These are phyloP conservation scores for Rhegmatorhina hoffmannsi DNA, from an alignment of 2,113 vertebrate genomes.

Conservation along the genomic window DNA sequence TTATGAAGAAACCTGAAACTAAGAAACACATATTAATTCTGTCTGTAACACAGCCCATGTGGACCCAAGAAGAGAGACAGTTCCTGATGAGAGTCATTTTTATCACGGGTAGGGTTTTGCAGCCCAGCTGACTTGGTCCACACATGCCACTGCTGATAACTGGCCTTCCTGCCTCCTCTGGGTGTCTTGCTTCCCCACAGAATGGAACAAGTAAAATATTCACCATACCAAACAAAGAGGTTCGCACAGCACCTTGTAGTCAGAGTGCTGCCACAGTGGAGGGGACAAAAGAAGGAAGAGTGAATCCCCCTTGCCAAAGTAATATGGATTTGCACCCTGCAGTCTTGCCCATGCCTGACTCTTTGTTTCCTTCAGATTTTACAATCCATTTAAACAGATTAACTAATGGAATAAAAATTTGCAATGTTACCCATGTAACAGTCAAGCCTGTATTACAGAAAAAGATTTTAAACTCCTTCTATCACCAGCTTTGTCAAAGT, in stretches of 20 bases:
- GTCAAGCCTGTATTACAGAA: neutral
- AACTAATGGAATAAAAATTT: neutral
- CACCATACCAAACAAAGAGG: neutral
- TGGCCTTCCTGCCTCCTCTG: neutral
- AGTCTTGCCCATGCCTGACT: neutral
- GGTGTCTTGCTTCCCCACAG: neutral
- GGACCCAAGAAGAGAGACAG: neutral
- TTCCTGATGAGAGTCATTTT: neutral
- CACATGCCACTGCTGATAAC: neutral
- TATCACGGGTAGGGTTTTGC: neutral
- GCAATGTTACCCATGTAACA: neutral
- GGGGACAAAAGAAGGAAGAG: neutral
- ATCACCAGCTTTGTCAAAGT: neutral
- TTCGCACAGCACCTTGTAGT: neutral
- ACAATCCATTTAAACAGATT: neutral
- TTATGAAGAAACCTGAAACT: neutral
- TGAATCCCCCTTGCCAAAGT: neutral
- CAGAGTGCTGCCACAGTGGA: neutral
- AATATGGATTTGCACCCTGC: neutral
- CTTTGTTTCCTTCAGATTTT: constrained; percentile 14
- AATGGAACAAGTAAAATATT: neutral
- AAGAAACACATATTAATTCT: neutral
- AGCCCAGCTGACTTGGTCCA: neutral
- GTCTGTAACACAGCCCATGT: neutral
- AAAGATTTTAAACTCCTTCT: neutral